These are phyloP conservation scores for Hirtodrosophila alboralis DNA, from an alignment of 2,888 invertebrate species.

Conservation along the genomic window DNA sequence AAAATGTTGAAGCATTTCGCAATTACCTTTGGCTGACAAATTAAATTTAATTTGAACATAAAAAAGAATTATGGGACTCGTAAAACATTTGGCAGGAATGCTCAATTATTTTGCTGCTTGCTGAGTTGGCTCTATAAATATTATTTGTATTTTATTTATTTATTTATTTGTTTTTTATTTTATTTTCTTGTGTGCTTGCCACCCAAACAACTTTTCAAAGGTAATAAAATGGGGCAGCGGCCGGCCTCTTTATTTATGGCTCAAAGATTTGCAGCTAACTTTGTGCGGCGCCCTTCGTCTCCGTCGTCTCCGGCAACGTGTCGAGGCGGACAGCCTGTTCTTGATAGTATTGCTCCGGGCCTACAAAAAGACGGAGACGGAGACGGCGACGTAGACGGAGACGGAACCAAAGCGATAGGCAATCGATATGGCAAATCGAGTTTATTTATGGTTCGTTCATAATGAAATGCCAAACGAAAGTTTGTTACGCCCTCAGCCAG, in stretches of 20 bases:
- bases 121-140: conserved; percentile 58
- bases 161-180: conserved; percentile 54
- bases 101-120: conserved; percentile 67
- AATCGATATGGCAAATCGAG: conserved; percentile 66
- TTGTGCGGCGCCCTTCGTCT: conserved; percentile 18
- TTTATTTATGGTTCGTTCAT: conserved; percentile 68
- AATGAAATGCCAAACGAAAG: conserved; percentile 76
- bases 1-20: conserved; percentile 38
- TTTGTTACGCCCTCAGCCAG: conserved; percentile 53
- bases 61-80: conserved; percentile 54
- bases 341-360: conserved; percentile 51
- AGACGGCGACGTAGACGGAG: neutral
- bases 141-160: conserved; percentile 57
- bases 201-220: conserved; percentile 51
- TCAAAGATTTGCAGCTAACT: conserved; percentile 55
- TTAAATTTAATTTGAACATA: conserved; percentile 63
- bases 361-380: neutral
- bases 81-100: conserved; percentile 48
- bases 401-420: conserved; percentile 30
- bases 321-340: conserved; percentile 54
- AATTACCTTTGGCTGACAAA: conserved; percentile 59
- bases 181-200: conserved; percentile 41
- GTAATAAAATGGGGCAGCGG: conserved; percentile 56
- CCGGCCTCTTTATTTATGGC: conserved; percentile 63
- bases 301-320: conserved; percentile 11